Conservation (phyloP, 2,797 vertebrate species). For the Hoplostethus mediterraneus region DNA sequence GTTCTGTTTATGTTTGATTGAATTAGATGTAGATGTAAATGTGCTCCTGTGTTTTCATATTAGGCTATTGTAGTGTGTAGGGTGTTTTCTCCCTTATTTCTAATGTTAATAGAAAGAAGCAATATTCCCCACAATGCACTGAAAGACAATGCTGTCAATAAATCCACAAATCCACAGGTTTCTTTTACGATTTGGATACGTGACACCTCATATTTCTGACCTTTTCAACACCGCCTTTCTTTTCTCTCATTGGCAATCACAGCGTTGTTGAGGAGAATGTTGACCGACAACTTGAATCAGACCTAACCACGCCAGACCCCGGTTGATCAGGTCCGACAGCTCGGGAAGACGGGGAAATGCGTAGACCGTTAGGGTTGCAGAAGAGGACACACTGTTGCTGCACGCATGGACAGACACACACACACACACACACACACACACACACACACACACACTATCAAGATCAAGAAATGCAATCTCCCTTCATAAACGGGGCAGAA, state of each 20-base stretch:
- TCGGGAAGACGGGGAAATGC: slow-evolving; percentile 12
- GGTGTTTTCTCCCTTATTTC: no score
- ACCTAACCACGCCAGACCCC: slow-evolving; percentile 13
- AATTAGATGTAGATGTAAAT: no score
- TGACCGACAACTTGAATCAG: slow-evolving; percentile 3
- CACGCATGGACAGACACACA: neutral
- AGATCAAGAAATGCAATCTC: neutral
- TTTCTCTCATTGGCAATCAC: slow-evolving; percentile 1
- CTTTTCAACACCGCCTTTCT: neutral
- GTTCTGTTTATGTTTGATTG: no score
- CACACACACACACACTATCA: neutral
- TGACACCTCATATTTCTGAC: no score
- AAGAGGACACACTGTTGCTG: neutral
- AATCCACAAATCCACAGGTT: no score
- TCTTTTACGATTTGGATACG: no score
- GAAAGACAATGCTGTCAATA: no score
- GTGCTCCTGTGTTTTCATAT: no score
- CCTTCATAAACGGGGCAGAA: neutral
- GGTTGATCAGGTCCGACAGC: slow-evolving; percentile 22
- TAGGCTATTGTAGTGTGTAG: no score
- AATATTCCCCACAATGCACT: no score
- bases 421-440: no score
- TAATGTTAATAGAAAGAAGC: no score
- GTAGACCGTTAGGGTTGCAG: slow-evolving; percentile 8
- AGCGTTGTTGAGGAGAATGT: slow-evolving; percentile 12